phyloP scores from a whole-genome alignment of 2,113 vertebrate genomes.

The Lates calcarifer region DNA sequence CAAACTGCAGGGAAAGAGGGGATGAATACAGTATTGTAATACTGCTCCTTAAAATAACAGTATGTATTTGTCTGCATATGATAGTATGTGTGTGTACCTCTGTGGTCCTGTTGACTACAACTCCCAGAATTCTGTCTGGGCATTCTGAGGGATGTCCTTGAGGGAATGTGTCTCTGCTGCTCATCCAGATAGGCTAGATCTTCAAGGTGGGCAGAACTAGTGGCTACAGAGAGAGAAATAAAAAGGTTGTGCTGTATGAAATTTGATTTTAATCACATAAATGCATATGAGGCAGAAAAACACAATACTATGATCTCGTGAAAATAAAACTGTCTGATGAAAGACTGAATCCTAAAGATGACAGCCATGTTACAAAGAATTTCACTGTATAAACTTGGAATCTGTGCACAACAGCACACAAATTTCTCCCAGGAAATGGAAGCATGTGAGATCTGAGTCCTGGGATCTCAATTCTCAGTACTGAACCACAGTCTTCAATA shows the following conservation, averaged over 20 bases:
- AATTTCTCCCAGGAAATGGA: no score
- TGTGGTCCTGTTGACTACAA: slow-evolving; percentile 86
- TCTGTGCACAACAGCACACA: no score
- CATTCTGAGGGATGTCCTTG: slow-evolving; percentile 94
- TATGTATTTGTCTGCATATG: background rate
- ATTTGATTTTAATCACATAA: background rate
- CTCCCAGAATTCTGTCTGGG: slow-evolving; percentile 90
- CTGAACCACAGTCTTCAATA: no score
- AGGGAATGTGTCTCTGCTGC: slow-evolving; percentile 89
- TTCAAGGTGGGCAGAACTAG: slow-evolving; percentile 95
- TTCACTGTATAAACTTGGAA: no score
- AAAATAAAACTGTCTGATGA: background rate
- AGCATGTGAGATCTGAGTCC: no score
- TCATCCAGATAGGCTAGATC: slow-evolving; percentile 96
- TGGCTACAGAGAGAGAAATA: slow-evolving; percentile 82
- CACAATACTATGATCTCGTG: background rate
- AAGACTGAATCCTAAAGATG: no score
- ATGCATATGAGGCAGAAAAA: no score
- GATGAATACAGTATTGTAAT: background rate
- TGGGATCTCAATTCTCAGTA: no score
- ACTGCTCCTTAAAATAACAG: background rate
- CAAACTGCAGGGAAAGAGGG: slow-evolving; percentile 52
- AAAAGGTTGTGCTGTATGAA: background rate
- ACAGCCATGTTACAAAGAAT: no score
- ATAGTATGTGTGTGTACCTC: slow-evolving; percentile 83